phyloP scores from a whole-genome alignment of 2,888 invertebrate species.

The Sinopyrophorus schimmeli region DNA sequence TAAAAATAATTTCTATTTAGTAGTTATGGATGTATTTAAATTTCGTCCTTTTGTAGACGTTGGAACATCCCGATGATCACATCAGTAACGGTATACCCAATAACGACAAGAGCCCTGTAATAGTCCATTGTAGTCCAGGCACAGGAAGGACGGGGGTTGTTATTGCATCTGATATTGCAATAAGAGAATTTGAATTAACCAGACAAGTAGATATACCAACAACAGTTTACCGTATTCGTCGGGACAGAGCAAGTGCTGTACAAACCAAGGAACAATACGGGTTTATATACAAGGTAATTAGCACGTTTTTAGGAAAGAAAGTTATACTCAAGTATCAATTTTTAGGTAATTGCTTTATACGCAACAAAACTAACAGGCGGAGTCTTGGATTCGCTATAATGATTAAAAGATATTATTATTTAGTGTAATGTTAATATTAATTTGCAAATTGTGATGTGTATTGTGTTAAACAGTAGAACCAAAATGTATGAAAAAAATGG shows the following conservation, averaged over 20 bases:
- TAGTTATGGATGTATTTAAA: too few relatives aligned
- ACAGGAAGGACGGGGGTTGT: conserved; percentile 89
- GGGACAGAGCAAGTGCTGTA: conserved; percentile 87
- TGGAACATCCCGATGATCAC: not conserved
- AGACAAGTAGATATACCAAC: conserved; percentile 84
- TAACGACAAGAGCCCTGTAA: conserved; percentile 68
- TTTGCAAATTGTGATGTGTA: conserved; percentile 24
- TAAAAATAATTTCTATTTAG: too few relatives aligned
- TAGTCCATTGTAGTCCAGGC: conserved; percentile 86
- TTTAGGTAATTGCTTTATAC: conserved; percentile 79
- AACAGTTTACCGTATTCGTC: conserved; percentile 79
- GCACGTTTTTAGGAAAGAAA: not conserved
- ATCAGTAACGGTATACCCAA: conserved; percentile 37
- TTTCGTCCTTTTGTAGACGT: conserved; percentile 17
- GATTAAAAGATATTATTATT: conserved; percentile 1
- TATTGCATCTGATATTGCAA: conserved; percentile 83
- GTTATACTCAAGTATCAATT: conserved; percentile 14
- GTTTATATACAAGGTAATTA: conserved; percentile 83
- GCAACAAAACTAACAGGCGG: conserved; percentile 82
- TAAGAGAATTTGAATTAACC: conserved; percentile 82
- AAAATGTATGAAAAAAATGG: conserved; percentile 10
- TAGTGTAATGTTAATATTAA: conserved; percentile 11
- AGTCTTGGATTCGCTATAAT: conserved; percentile 63
- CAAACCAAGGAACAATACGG: conserved; percentile 91
- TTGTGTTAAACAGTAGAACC: conserved; percentile 11